A percentile compares a stretch with the other conserved stretches of the same genome.
Conservation (phyloP, 2,113 vertebrate genomes). For the Zosterops borbonicus region DNA sequence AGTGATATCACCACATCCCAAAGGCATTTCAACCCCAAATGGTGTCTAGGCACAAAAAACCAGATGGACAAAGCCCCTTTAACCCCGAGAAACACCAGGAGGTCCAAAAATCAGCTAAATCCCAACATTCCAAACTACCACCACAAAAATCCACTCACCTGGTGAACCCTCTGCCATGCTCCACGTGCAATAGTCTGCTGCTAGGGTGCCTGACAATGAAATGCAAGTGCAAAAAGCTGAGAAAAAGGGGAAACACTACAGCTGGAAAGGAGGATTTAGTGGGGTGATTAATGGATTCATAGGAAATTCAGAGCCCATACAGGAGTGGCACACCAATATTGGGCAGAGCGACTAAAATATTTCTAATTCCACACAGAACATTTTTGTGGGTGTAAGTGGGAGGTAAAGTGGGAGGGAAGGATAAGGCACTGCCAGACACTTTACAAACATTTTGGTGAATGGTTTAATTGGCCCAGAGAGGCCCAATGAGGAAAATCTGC, state of each 20-base stretch:
- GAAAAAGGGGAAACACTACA: background rate
- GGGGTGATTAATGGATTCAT: background rate
- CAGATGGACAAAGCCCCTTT: background rate
- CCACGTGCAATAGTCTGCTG: conserved; percentile 38
- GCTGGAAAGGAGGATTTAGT: background rate
- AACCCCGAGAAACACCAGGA: background rate
- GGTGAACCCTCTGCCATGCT: background rate
- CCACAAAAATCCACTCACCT: conserved; percentile 38
- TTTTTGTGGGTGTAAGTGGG: rapidly evolving
- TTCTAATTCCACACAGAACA: background rate
- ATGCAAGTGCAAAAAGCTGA: conserved; percentile 35
- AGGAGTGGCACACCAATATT: rapidly evolving
- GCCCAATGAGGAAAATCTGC: background rate
- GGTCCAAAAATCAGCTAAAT: background rate
- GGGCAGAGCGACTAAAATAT: background rate
- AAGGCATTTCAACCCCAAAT: background rate
- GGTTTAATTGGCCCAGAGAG: background rate
- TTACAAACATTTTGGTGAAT: background rate
- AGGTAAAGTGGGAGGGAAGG: background rate
- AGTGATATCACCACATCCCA: background rate
- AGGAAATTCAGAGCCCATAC: background rate
- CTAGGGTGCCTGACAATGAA: conserved; percentile 50
- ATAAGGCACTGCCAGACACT: background rate
- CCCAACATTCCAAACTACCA: background rate
- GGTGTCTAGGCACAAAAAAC: background rate